These are phyloP conservation scores for Saguinus midas DNA, from an alignment of 2,113 vertebrate species.

Conservation along the genomic window DNA sequence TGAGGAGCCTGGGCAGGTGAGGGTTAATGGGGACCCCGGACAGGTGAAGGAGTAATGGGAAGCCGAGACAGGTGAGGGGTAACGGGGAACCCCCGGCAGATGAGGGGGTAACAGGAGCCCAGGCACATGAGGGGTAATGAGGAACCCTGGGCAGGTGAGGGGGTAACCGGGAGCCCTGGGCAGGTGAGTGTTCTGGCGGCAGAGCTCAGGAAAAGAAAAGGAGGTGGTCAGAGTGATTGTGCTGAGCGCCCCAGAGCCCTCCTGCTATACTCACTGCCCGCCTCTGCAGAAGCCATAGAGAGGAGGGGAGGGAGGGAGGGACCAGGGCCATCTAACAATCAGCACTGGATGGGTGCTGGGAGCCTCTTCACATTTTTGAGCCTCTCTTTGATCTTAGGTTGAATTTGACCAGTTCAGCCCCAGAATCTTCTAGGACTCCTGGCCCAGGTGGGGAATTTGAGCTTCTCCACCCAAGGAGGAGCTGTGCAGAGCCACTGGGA, in stretches of 20 bases:
- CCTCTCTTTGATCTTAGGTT: background rate
- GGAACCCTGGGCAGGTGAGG: background rate
- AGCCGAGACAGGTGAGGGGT: accelerated
- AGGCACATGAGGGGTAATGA: accelerated
- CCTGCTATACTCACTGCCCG: background rate
- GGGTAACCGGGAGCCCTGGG: accelerated
- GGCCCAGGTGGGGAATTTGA: background rate
- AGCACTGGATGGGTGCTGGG: accelerated
- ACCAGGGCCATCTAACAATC: accelerated
- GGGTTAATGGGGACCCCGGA: no score
- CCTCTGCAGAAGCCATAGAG: background rate
- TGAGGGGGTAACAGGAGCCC: no score
- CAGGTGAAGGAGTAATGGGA: no score
- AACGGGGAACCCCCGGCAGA: no score
- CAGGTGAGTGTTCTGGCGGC: background rate
- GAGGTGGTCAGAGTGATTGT: no score
- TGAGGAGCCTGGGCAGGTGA: no score
- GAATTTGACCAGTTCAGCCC: background rate
- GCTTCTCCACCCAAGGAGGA: background rate
- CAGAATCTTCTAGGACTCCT: accelerated
- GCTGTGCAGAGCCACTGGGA: accelerated
- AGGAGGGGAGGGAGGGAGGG: accelerated
- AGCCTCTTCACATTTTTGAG: background rate
- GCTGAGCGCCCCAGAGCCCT: accelerated
- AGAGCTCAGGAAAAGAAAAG: background rate